Evolutionary conservation across 1,140 invertebrate species (phyloP), one percentile per base, ranked within the genome.

Genomic region (Lasaia peninsularis): DNA sequence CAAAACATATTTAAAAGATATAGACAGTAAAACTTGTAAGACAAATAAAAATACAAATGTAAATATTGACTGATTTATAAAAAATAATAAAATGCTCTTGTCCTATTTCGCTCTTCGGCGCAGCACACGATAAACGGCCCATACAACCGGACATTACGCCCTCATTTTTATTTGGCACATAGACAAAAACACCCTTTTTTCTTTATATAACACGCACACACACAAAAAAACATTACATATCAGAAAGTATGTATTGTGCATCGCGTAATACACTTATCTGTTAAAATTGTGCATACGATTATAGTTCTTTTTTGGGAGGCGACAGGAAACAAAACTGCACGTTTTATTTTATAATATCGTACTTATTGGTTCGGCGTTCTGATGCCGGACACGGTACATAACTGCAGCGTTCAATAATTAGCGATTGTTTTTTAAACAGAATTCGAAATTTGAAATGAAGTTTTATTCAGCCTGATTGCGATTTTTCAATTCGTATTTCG

Each of bases 101-200:
- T 56, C 37, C 18, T 48, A 44, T 18, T 69, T 62, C 62, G 21
- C 62, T 52, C 59, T 7, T 20, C 24, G n/a, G 10, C 50, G 58
- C 49, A 52, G 44, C 54, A 62, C 62, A 63, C 82, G 81, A 85
- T 87, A 87, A 85, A 80, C 85, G 82, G 69, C 72, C 73, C 71
- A 72, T 78, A 67, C 82, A 75, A 74, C 73, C 75, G 84, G 81
- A 86, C 85, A 88, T 88, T 84, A 86, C 80, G 80, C 67, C 72
- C 85, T 86, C 85, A 88, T 88, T 88, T 88, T 88, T 88, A 86
- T 88, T 88, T 83, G 82, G 80, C 81, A 88, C 80, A 88, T 88
- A 88, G 85, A 85, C 82, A 84, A 87, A 87, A 87, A 87, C 81
- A 87, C 78, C 80, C 84, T 87, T 85, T 86, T 85, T 86, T 86